These are phyloP conservation scores for Keiferia lycopersicella DNA, from an alignment of 2,888 invertebrate genomes.

Conservation along the genomic window DNA sequence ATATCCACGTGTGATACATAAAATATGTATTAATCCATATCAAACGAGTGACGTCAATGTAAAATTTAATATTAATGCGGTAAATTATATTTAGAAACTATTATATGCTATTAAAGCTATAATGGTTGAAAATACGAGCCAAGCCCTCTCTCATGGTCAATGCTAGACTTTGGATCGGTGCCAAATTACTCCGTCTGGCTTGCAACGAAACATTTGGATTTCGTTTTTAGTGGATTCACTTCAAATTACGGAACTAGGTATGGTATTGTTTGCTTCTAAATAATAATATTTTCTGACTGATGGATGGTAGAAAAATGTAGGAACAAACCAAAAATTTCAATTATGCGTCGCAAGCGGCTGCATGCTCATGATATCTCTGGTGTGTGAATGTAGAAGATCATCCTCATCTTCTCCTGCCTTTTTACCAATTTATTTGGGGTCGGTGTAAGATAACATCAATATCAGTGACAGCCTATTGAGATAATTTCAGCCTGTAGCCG, in stretches of 20 bases:
- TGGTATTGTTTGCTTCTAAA: neutral
- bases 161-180: constrained; percentile 49
- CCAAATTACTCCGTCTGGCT: constrained; percentile 55
- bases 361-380: too few relatives aligned
- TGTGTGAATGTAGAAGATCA: too few relatives aligned
- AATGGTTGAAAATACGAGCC: constrained; percentile 36
- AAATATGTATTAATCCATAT: neutral
- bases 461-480: too few relatives aligned
- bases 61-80: constrained; percentile 16
- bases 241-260: neutral
- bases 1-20: neutral
- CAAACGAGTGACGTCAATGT: constrained; percentile 17
- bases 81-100: constrained; percentile 17
- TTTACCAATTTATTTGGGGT: too few relatives aligned
- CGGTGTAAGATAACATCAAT: too few relatives aligned
- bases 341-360: too few relatives aligned
- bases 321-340: too few relatives aligned
- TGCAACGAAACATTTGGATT: neutral
- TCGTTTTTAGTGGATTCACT: neutral
- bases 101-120: constrained; percentile 12
- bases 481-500: too few relatives aligned
- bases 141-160: constrained; percentile 56
- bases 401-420: neutral
- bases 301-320: too few relatives aligned
- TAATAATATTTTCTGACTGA: neutral